phyloP scores from a whole-genome alignment of 2,113 vertebrate species.

The Hoplias malabaricus region DNA sequence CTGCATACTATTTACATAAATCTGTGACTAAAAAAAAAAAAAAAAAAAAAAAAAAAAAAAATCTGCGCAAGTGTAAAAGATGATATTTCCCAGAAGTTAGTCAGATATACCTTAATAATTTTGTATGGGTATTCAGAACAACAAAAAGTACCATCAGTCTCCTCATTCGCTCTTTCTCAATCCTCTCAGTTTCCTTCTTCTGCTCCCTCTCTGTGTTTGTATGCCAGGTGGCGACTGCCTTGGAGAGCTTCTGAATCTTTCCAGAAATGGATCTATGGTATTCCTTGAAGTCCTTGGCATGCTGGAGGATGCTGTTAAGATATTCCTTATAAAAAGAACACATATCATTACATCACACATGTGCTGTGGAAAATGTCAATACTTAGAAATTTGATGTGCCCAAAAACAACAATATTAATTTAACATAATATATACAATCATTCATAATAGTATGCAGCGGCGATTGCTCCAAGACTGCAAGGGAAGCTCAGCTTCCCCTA shows the following conservation, averaged over 20 bases:
- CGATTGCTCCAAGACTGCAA: no score
- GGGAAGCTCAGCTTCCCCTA: no score
- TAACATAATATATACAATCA: no score
- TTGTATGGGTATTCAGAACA: background rate
- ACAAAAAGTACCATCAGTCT: conserved; percentile 92
- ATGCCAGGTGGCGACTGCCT: conserved; percentile 94
- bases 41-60: background rate
- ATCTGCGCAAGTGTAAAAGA: background rate
- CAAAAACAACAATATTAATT: no score
- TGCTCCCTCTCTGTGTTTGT: conserved; percentile 97
- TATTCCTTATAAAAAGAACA: conserved; percentile 81
- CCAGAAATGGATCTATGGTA: conserved; percentile 94
- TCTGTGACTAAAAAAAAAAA: no score
- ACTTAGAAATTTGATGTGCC: no score
- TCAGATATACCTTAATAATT: background rate
- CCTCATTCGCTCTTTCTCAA: conserved; percentile 98
- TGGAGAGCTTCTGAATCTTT: conserved; percentile 94
- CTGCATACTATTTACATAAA: background rate
- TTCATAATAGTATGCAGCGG: no score
- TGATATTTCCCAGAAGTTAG: background rate
- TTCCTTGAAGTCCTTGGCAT: conserved; percentile 99
- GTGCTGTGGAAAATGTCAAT: no score
- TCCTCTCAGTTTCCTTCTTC: conserved; percentile 96
- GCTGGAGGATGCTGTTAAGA: conserved; percentile 96
- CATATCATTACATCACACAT: background rate